These are phyloP conservation scores for Corydoras maculifer DNA, from an alignment of 2,113 vertebrate species.

Conservation along the genomic window DNA sequence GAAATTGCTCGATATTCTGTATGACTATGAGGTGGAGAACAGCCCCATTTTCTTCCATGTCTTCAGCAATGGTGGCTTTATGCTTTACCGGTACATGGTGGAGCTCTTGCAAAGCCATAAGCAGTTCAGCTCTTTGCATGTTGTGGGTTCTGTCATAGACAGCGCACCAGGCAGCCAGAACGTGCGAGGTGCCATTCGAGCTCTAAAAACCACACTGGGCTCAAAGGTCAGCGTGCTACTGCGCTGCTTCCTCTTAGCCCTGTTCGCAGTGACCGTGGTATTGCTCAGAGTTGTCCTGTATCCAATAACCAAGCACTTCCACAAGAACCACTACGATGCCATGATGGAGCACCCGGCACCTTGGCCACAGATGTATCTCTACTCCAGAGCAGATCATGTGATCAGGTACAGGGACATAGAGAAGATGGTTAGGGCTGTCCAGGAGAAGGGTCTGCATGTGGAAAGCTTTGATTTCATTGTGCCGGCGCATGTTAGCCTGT, in stretches of 20 bases:
- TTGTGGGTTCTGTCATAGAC: constrained; percentile 83
- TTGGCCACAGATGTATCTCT: constrained; percentile 92
- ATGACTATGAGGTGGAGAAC: constrained; percentile 80
- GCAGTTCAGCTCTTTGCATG: constrained; percentile 69
- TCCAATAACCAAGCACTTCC: constrained; percentile 77
- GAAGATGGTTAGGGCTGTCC: constrained; percentile 65
- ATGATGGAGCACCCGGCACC: constrained; percentile 66
- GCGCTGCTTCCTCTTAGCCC: constrained; percentile 64
- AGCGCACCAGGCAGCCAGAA: constrained; percentile 83
- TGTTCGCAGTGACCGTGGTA: constrained; percentile 64
- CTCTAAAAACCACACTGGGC: constrained; percentile 68
- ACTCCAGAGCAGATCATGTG: constrained; percentile 76
- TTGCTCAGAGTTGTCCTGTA: constrained; percentile 75
- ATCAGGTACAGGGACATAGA: constrained; percentile 73
- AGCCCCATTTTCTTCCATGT: constrained; percentile 86
- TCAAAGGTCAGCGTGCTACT: constrained; percentile 61
- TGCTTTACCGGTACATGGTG: constrained; percentile 89
- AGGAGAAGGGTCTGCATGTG: constrained; percentile 49
- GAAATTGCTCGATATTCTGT: constrained; percentile 82
- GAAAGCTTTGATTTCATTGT: constrained; percentile 75
- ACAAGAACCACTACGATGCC: constrained; percentile 82
- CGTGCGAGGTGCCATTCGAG: constrained; percentile 73
- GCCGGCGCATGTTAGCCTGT: constrained; percentile 80
- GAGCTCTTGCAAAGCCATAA: constrained; percentile 70
- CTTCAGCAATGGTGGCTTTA: constrained; percentile 90